phyloP scores from a whole-genome alignment of 2,888 invertebrate genomes.

The Hoplodrina ambigua region DNA sequence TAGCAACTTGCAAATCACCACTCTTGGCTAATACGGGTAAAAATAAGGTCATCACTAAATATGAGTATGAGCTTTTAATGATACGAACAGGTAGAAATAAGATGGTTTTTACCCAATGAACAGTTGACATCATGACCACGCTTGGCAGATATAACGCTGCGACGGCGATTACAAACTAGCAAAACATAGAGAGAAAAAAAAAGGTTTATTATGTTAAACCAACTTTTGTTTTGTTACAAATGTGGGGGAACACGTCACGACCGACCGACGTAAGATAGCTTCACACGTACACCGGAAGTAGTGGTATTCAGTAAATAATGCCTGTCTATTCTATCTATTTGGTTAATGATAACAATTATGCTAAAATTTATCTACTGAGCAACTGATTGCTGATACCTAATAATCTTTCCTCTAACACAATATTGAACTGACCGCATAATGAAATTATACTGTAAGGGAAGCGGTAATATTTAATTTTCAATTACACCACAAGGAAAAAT shows the following conservation, averaged over 20 bases:
- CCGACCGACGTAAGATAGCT: neutral
- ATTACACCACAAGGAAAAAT: constrained; percentile 47
- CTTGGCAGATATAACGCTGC: neutral
- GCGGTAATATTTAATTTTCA: constrained; percentile 53
- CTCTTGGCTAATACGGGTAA: neutral
- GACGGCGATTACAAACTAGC: neutral
- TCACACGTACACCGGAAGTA: neutral
- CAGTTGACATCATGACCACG: neutral
- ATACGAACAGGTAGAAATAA: neutral
- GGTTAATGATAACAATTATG: constrained; percentile 23
- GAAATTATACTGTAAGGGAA: constrained; percentile 38
- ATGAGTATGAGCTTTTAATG: neutral
- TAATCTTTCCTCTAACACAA: constrained; percentile 40
- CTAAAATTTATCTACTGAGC: constrained; percentile 18
- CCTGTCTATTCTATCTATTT: neutral
- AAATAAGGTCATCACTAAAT: neutral
- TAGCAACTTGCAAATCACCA: neutral
- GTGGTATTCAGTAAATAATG: neutral
- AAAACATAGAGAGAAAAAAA: neutral
- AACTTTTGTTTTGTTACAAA: too few relatives aligned
- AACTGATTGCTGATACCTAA: constrained; percentile 3
- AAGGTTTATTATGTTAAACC: too few relatives aligned
- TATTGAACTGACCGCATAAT: constrained; percentile 49
- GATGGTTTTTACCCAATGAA: neutral
- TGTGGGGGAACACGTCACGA: neutral